phyloP scores from a whole-genome alignment of 2,113 vertebrate genomes.

The Tinamus guttatus region DNA sequence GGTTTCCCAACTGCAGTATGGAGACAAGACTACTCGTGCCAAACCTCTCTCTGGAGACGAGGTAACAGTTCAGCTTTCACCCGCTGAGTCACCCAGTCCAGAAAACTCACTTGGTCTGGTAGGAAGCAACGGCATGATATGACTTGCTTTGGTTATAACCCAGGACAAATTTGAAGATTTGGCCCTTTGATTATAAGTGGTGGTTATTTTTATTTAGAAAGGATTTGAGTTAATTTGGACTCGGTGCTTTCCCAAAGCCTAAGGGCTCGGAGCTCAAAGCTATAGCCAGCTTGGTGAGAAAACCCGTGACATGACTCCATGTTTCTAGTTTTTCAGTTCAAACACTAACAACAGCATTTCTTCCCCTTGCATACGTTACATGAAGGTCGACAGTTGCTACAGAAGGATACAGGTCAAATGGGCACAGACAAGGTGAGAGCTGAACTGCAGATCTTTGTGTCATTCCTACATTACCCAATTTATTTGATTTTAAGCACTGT shows the following conservation, averaged over 20 bases:
- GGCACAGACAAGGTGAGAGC: neutral
- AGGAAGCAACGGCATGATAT: neutral
- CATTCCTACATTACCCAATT: neutral
- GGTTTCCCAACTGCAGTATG: conserved; percentile 30
- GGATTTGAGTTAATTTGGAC: neutral
- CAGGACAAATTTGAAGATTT: neutral
- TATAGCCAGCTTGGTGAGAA: neutral
- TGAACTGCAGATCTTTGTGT: neutral
- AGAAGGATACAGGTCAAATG: neutral
- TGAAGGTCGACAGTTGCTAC: neutral
- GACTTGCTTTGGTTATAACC: neutral
- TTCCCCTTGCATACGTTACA: rapidly evolving
- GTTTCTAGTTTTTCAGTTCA: neutral
- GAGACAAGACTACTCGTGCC: neutral
- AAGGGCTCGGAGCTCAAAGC: neutral
- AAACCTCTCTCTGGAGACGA: neutral
- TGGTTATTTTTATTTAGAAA: neutral
- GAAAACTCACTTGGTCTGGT: neutral
- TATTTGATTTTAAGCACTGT: neutral
- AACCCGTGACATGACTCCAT: neutral
- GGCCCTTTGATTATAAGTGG: neutral
- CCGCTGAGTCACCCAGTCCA: rapidly evolving
- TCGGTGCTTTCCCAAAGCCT: neutral
- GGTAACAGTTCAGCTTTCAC: conserved; percentile 17
- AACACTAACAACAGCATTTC: neutral